Evolutionary conservation across 2,113 vertebrate genomes (phyloP), one percentile per base, ranked within the genome.

Genomic region (Ornithorhynchus anatinus): DNA sequence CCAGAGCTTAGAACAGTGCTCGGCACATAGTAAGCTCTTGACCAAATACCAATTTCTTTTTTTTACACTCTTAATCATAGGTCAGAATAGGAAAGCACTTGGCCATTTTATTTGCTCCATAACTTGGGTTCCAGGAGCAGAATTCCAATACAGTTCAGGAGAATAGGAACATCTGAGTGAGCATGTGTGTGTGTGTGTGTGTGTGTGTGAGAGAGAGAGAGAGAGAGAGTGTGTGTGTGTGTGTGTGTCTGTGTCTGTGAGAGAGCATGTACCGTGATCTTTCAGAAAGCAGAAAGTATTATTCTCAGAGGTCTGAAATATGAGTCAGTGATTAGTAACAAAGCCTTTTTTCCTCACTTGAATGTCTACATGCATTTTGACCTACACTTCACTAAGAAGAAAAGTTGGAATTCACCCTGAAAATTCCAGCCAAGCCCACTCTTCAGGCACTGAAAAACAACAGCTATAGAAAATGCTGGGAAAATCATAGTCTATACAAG

Each of bases 391-490:
- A 52, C 33, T 25, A 27, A 38, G 44, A 65, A 38, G 22, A 25
- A 50, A n/a, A 70, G n/a, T 38, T 51, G 25, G 22, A 8, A 35
- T 69, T 20, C 13, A 71, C 54, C 22, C 65, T 59, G 38, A 65
- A 63, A 75, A 57, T 12, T 8, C 2, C 29, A 60, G 25, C 51
- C 57, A 72, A 3, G 69, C 69, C 66, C 67, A 69, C 32, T 69
- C 27, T 54, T n/a, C n/a, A n/a, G n/a, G n/a, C n/a, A n/a, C n/a
- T n/a, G n/a, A 58, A 60, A 69, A 68, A 67, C 16, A 45, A 10
- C 60, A 19, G 50, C 44, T 69, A 27, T 58, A 69, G 38, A 79
- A 75, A 79, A 22, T 20, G 23, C 56, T 23, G 60, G 20, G 17
- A 16, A 2, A 39, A 44, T 37, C 27, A 77, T 65, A 56, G 43